Evolutionary conservation across 2,888 invertebrate genomes (phyloP).

Genomic region (Hypolimnas misippus): DNA sequence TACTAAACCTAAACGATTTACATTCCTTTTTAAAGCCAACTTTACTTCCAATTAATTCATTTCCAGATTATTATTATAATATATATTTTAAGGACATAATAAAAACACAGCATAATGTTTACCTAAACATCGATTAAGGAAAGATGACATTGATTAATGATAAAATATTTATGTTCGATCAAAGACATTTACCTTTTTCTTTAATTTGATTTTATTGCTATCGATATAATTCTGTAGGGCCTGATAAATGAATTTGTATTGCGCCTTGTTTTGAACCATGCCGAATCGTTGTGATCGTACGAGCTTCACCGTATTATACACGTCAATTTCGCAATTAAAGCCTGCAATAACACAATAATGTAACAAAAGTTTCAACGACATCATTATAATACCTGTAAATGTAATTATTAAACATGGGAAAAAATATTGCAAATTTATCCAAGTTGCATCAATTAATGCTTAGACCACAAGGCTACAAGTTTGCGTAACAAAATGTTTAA

Average conservation of each 20-base stretch:
- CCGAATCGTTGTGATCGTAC: constrained; percentile 97
- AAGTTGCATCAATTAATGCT: background rate
- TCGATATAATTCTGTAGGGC: constrained; percentile 96
- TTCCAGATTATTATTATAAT: too few species aligned
- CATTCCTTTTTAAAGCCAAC: too few species aligned
- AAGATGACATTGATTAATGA: background rate
- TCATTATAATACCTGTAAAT: background rate
- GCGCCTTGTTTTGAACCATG: constrained; percentile 99
- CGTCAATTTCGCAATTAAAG: constrained; percentile 97
- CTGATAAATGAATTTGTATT: constrained; percentile 98
- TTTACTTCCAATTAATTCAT: too few species aligned
- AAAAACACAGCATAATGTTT: too few species aligned
- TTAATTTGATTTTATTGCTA: constrained; percentile 61
- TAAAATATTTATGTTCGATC: background rate
- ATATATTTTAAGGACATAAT: too few species aligned
- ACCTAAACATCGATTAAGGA: too few species aligned
- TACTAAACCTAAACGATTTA: too few species aligned
- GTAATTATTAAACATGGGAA: background rate
- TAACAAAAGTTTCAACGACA: background rate
- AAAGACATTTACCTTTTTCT: constrained; percentile 50
- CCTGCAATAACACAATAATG: constrained; percentile 64
- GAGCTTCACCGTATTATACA: constrained; percentile 96
- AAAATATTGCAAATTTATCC: background rate
- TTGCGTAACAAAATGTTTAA: background rate
- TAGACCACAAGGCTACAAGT: background rate